Evolutionary conservation across 2,888 invertebrate species (phyloP).

Genomic region (Rhimphoctona megacephalus): DNA sequence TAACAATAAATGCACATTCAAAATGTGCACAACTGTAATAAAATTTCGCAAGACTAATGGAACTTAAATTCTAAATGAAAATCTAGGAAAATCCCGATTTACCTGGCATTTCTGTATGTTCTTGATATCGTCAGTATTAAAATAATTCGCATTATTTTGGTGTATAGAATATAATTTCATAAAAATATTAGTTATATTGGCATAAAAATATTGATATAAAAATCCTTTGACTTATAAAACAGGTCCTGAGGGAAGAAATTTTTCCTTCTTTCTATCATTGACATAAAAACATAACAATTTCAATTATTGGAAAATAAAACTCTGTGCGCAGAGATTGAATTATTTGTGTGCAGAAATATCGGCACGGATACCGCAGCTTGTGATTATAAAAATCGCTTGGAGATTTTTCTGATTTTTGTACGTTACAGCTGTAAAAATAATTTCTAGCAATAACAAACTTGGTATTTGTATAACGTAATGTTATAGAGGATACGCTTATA

Average conservation of each 20-base stretch:
- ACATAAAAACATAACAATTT: not conserved
- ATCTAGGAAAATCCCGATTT: not conserved
- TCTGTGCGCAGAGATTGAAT: not conserved
- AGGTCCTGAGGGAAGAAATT: not conserved
- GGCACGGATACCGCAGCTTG: not conserved
- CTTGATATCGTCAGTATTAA: not conserved
- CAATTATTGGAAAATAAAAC: not conserved
- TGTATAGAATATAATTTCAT: not conserved
- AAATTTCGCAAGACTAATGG: not conserved
- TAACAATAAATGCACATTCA: too few species aligned
- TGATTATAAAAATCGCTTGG: not conserved
- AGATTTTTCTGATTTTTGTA: not conserved
- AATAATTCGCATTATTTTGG: not conserved
- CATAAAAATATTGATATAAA: not conserved
- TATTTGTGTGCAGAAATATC: constrained; percentile 1
- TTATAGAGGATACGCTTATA: not conserved
- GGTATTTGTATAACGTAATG: not conserved
- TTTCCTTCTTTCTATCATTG: not conserved
- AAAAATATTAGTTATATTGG: not conserved
- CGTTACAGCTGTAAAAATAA: not conserved
- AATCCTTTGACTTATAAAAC: not conserved
- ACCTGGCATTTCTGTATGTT: not conserved
- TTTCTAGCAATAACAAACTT: not conserved
- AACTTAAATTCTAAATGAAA: not conserved
- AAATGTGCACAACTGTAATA: too few species aligned